Base-by-base conservation (phyloP, 2,113 vertebrate species). In the Melanostigma gelatinosum region DNA sequence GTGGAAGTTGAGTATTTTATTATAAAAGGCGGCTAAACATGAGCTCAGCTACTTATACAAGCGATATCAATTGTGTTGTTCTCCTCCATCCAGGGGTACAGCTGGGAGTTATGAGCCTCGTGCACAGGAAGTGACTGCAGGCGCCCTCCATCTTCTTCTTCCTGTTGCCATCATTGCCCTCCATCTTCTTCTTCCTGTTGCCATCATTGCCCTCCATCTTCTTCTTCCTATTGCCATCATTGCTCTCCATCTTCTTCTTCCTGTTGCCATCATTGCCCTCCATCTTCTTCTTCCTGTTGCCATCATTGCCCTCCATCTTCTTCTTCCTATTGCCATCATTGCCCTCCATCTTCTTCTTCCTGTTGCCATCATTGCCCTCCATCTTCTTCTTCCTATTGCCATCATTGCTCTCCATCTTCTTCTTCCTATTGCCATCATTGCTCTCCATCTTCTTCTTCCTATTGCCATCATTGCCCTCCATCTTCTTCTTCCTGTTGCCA, bases 1-100 rank as follows among this genome's bases (percentile, higher is more conserved):
- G 34, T 42, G 32, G 62, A 82, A 66, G 68, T 77, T 40, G 12
- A 74, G 75, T 58, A 62, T 85, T 81, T 87, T 40, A 78, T 78
- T 67, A 65, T 50, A 65, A 66, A 69, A 52, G 36, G 52, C 27
- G 44, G 80, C 77, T 66, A 42, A 83, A 70, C 58, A 62, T 61
- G 66, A 72, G 64, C 4, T 27, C 70, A 29, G 22, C 29, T 46
- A 58, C 63, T 27, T 78, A 84, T 11, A 61, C 4, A 67, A 69
- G 66, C 70, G 67, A 67, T 72, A n/a, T 76, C 58, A 4, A 10
- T 32, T 4, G 27, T 63, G 18, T 71, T 27, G 63, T 75, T 77
- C 24, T 44, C 44, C 20, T 75, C 24, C 9, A 67, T 48, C 7
- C 32, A 16, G 64, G 24, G 44, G 3, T 40, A 27, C n/a, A 66